Evolutionary conservation across 30 jellyfish, hydroid and myxozoan species (phyloP), one percentile per base, ranked within the genome.

Genomic region (Aurelia aurita): DNA sequence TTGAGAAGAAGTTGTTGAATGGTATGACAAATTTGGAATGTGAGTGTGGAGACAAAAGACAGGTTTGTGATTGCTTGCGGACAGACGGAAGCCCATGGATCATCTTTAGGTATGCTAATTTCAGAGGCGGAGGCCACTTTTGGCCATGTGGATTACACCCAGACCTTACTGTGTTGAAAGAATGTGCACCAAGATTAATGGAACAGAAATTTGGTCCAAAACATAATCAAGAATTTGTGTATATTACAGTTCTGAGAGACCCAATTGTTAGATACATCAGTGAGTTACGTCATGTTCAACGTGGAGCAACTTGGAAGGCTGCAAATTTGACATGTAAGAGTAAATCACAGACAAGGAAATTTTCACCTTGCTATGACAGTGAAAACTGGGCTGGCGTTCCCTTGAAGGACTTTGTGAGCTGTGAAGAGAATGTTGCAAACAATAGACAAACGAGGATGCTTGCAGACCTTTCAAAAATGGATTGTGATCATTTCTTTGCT

Each of bases 81-180:
- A 57, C 65, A 20, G 64, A 84, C 7, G 74, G 85, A 9, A 91
- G 72, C 15, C 78, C 91, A 25, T 94, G 99, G 99, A 55, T 94
- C 20, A 86, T 94, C 44, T 82, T 96, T 60, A 58, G 99, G 69
- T 94, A 88, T 66, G 55, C 89, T 29, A 68, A 72, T n/a, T 45
- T 81, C 23, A 45, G 54, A 21, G 47, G 14, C 21, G 3, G 12
- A 5, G 35, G 25, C 43, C 86, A 79, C 20, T 49, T 26, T 13
- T 94, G 99, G 99, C 99, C 99, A 9, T 94, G 99, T 84, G 99
- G 99, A 6, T 64, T 89, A 9, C 99, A 94, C 83, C 97, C 99
- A 47, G 99, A 80, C 65, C 72, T 69, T 21, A 74, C 95, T n/a
- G 77, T 82, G 49, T 27, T 89, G 72, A 49, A 28, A 20, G 49